phyloP scores from a whole-genome alignment of 1,140 invertebrate species.

The Diorhabda carinulata region DNA sequence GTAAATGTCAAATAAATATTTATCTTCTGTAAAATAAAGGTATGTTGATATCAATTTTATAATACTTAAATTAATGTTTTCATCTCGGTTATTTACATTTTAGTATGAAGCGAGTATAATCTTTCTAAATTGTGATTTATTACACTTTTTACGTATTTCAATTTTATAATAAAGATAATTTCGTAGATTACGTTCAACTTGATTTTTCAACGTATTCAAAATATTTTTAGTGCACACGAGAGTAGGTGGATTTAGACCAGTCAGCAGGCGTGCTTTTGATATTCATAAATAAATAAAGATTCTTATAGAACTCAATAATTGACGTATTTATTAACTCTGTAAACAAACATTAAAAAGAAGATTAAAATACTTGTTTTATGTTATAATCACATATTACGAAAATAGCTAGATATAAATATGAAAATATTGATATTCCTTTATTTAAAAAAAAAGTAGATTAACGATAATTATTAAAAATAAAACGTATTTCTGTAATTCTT shows the following conservation, averaged over 20 bases:
- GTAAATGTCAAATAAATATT: background rate
- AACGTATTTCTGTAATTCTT: too few species aligned
- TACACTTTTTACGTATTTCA: conserved; percentile 9
- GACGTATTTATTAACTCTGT: background rate
- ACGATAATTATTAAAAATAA: too few species aligned
- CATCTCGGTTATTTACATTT: conserved; percentile 5
- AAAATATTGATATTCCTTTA: too few species aligned
- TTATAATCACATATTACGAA: too few species aligned
- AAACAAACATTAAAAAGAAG: too few species aligned
- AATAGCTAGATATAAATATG: too few species aligned
- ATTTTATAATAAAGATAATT: conserved; percentile 1
- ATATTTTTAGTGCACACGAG: conserved; percentile 5
- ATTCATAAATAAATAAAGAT: background rate
- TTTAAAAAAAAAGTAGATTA: too few species aligned
- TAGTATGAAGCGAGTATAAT: conserved; percentile 8
- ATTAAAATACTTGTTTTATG: too few species aligned
- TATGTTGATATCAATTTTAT: background rate
- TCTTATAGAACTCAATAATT: background rate
- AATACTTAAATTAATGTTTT: conserved; percentile 4
- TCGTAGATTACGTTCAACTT: background rate
- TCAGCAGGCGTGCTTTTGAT: background rate
- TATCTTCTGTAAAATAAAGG: background rate
- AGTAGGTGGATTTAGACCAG: too few species aligned
- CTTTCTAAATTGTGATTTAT: conserved; percentile 14
- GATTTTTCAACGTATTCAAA: background rate